Base-by-base conservation (phyloP, 2,797 vertebrate species). In the Chiloscyllium punctatum region DNA sequence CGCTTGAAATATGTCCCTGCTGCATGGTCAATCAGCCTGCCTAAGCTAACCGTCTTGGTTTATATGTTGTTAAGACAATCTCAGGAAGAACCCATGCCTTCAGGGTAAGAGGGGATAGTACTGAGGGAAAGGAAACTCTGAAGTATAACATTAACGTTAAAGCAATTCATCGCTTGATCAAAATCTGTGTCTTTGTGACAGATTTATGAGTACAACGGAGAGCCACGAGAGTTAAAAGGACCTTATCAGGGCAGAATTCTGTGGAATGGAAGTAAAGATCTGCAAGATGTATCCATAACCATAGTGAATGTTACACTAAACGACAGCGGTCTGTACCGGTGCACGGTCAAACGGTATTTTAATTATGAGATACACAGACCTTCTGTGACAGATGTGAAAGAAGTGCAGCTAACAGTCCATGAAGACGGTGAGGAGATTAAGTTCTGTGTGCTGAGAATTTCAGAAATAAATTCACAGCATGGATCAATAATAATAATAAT, bases 221-320 rank as follows among this genome's bases (percentile, higher is more conserved):
- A 96, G 0, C 97, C 97, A 18, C 97, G 96, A 11, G 97, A 98
- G 9, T 96, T 97, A 0, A 96, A 97, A 0, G 98, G 97, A 94
- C 98, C 97, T 0, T 98, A 98, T 97, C 97, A 97, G 0, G 98
- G 97, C 0, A 98, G 99, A 9, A 96, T 99, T 15, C 91, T 95
- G 77, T 99, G 99, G 99, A 98, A 97, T 0, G 99, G 99, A 7
- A 99, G 98, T 96, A 98, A 98, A 95, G 99, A 99, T 96, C 97
- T 99, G 96, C 99, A 99, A 96, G 99, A 99, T 0, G 96, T 99
- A 33, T 99, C 99, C 97, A 98, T 99, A 96, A 96, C 97, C 0
- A 98, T 99, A 96, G 66, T 96, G 4, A 99, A 99, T 0, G 97
- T 99, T 96, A 98, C 97, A 8, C 96, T 97, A 57, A 98, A 98